Conservation (phyloP, 2,888 invertebrate genomes). For the Dolichopus griseipennis region DNA sequence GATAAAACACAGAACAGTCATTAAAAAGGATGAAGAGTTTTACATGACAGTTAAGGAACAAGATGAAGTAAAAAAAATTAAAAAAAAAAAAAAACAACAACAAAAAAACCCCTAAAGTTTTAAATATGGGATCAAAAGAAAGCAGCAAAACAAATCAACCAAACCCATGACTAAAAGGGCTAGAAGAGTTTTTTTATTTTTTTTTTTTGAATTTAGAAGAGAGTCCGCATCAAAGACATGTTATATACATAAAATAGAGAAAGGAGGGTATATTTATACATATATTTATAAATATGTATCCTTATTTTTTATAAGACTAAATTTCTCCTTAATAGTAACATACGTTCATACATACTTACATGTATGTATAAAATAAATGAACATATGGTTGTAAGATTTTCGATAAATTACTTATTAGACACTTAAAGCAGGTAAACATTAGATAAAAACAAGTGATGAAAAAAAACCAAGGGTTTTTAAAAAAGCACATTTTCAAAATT, state of each 20-base stretch:
- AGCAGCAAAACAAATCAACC: neutral
- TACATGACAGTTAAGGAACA: neutral
- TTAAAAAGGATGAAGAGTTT: constrained; percentile 3
- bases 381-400: neutral
- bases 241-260: neutral
- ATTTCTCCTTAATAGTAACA: no score
- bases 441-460: neutral
- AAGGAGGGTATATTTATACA: neutral
- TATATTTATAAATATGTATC: no score
- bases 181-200: neutral
- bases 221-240: neutral
- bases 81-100: no score
- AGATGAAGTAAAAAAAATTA: neutral
- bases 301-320: neutral
- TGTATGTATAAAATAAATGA: neutral
- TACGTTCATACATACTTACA: no score
- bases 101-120: neutral
- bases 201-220: neutral
- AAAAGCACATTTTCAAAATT: no score
- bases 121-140: neutral
- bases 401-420: constrained; percentile 1
- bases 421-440: neutral
- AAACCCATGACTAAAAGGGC: neutral
- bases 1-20: constrained; percentile 4
- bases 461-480: no score